Evolutionary conservation across 2,113 vertebrate species (phyloP).

Genomic region (Capra hircus): DNA sequence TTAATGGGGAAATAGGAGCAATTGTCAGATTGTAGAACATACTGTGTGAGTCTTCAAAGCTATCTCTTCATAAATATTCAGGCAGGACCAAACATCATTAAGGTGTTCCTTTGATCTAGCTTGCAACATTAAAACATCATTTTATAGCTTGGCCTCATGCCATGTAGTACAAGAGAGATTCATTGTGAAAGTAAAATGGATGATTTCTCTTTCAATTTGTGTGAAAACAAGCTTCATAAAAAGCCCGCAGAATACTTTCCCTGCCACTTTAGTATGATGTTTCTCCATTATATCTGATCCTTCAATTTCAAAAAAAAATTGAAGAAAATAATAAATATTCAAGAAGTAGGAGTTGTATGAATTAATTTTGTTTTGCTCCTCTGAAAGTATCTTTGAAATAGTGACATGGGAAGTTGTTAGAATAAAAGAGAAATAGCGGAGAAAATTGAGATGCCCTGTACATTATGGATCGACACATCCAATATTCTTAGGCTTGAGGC

Average conservation of each 20-base stretch:
- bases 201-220: conserved; percentile 59
- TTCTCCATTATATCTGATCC: neutral
- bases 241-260: neutral
- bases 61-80: conserved; percentile 45
- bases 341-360: conserved; percentile 17
- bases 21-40: conserved; percentile 52
- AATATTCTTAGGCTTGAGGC: conserved; percentile 28
- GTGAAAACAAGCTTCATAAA: conserved; percentile 46
- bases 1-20: conserved; percentile 48
- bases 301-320: conserved; percentile 50
- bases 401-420: neutral
- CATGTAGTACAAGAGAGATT: neutral
- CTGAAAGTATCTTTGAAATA: conserved; percentile 50
- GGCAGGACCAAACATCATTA: conserved; percentile 67
- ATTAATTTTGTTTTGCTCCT: conserved; percentile 68
- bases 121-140: conserved; percentile 56
- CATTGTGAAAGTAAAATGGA: conserved; percentile 55
- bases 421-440: conserved; percentile 32
- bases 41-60: conserved; percentile 49
- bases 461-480: conserved; percentile 19
- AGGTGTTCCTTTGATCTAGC: conserved; percentile 58
- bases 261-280: neutral
- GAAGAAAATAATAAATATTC: conserved; percentile 67
- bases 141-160: conserved; percentile 44
- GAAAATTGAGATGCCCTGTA: conserved; percentile 27